Base-by-base conservation (phyloP, 1,140 invertebrate genomes). In the Gonioctena quinquepunctata region DNA sequence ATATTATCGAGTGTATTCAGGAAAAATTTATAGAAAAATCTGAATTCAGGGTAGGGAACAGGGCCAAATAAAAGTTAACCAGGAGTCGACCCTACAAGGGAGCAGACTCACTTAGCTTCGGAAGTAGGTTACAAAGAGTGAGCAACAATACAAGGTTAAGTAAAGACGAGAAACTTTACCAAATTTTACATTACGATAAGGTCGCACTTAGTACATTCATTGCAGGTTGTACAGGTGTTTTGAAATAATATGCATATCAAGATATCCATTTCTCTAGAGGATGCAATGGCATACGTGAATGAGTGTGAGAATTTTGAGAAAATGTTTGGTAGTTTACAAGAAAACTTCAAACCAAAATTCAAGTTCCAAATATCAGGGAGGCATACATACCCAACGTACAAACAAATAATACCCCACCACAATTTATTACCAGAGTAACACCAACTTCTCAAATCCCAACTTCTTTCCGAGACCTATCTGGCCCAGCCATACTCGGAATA, bases 231-330 rank as follows among this genome's bases (percentile, higher is more conserved):
- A 60, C 3, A 19, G 66, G 56, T 11, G 61, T 18, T 22, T 21
- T 68, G 16, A 68, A 11, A 68, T 49, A 68, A 61, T 61, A 68
- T 48, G 19, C 50, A 26, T 21, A 0, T 61, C 18, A 27, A 60
- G 23, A 59, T 60, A 27, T 33, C 52, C 3, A 42, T 7, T 8
- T 13, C 33, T n/a, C 22, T 57, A 4, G 65, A 67, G 60, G 56
- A 67, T 42, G 64, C 64, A 8, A 66, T 66, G 19, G 64, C 64
- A 25, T 66, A 54, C 26, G 64, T 66, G 3, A 52, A 27, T 33
- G 65, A 67, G 28, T 59, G 26, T 60, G 22, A 67, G 48, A 67
- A 67, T 42, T 57, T 67, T 60, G 54, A 67, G 42, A 67, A 60
- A 42, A 23, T 67, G 26, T 60, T 25, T 3, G 65, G 65, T 8